Base-by-base conservation (phyloP, 2,888 invertebrate genomes). In the Lottia gigantea region DNA sequence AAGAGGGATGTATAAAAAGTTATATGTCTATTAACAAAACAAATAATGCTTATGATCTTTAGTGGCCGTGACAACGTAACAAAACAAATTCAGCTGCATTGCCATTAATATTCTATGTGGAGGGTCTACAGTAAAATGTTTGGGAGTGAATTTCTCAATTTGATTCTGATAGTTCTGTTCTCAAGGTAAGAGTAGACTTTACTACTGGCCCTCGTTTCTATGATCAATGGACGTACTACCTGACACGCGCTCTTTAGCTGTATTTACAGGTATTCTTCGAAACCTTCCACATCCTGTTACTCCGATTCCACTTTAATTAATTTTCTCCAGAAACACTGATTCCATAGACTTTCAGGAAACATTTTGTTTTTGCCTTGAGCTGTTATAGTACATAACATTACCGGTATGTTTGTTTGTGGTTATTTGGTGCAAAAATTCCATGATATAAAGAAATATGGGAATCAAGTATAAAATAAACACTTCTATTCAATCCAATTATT, bases 381-480 rank as follows among this genome's bases (percentile, higher is more conserved):
- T 12, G 19, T 23, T 55, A 23, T 14, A 19, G 23, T 55, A 23
- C 23, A 55, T 23, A 55, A 55, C 55, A 55, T 55, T 55, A 23
- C 55, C 55, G 55, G 55, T 55, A 14, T 55, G 11, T 19, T 23
- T 55, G 19, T 23, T 23, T 19, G 55, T 55, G 55, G 55, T 55
- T 23, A 23, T 55, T 55, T 55, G 55, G 55, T 55, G 55, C 55
- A 55, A 12, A 55, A 55, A 55, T 55, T 55, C 55, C 55, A 55
- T 14, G 55, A 55, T 55, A 23, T n/a, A 23, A 23, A 23, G 19
- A 55, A 55, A 55, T 55, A 55, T 31, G 40, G 23, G 19, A 55
- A 55, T 23, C 19, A 19, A 23, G 55, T 19, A 11, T 55, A 12
- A 23, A 2, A 7, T 55, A 23, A 23, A 23, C 23, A 23, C 55